phyloP scores from a whole-genome alignment of 2,888 invertebrate genomes.

The Anorthoa munda region DNA sequence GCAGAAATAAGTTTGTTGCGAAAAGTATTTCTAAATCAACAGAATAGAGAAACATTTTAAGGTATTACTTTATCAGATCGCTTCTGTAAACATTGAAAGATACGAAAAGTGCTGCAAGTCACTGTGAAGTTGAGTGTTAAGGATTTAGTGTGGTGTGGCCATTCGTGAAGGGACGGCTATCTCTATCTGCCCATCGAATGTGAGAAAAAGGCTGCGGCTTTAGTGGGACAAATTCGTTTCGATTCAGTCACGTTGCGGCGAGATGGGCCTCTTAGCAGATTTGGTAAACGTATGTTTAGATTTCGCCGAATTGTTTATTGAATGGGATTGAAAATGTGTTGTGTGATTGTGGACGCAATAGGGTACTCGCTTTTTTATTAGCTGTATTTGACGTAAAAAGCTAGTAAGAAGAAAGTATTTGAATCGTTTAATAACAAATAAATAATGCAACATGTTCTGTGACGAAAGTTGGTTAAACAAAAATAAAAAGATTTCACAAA shows the following conservation, averaged over 20 bases:
- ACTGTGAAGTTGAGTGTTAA: constrained; percentile 85
- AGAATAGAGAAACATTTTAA: constrained; percentile 55
- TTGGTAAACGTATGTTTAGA: constrained; percentile 86
- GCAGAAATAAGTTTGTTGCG: constrained; percentile 37
- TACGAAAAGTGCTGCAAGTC: constrained; percentile 78
- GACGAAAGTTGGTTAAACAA: not conserved
- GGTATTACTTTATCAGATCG: constrained; percentile 62
- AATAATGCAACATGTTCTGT: too few relatives aligned
- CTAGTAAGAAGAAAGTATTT: not conserved
- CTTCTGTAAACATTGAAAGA: constrained; percentile 72
- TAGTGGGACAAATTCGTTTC: constrained; percentile 88
- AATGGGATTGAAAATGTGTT: constrained; percentile 78
- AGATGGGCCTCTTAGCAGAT: constrained; percentile 88
- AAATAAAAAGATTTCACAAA: not conserved
- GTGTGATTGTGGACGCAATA: constrained; percentile 39
- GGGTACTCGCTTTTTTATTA: constrained; percentile 15
- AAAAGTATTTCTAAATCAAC: constrained; percentile 48
- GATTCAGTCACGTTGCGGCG: constrained; percentile 87
- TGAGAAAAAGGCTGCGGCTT: constrained; percentile 87
- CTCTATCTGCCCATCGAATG: constrained; percentile 88
- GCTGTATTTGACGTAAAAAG: not conserved
- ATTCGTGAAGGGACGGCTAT: constrained; percentile 87
- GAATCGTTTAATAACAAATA: not conserved
- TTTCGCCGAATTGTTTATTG: constrained; percentile 83
- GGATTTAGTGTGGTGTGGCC: constrained; percentile 84